These are phyloP conservation scores for Drosophila percnosoma DNA, from an alignment of 2,888 invertebrate species.

Conservation along the genomic window DNA sequence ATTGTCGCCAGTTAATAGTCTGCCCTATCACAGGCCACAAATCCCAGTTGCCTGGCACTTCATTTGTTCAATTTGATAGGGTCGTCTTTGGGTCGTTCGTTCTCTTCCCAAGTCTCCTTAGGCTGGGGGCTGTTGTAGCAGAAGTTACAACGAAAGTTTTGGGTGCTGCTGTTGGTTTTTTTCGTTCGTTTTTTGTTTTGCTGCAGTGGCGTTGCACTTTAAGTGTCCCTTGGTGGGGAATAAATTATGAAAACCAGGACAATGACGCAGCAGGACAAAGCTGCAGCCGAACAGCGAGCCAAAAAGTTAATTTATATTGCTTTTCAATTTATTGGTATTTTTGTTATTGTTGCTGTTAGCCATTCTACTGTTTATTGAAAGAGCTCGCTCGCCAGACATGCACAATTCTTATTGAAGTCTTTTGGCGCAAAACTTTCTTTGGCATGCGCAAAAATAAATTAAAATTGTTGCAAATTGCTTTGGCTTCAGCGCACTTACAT, in stretches of 20 bases:
- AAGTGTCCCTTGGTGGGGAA: conserved; percentile 66
- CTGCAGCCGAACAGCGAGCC: conserved; percentile 35
- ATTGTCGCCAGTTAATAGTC: conserved; percentile 50
- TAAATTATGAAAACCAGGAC: conserved; percentile 73
- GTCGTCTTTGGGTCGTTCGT: conserved; percentile 17
- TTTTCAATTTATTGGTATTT: conserved; percentile 77
- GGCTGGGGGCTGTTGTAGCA: conserved; percentile 27
- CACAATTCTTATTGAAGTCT: conserved; percentile 16
- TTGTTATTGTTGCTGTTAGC: conserved; percentile 17
- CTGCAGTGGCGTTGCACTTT: conserved; percentile 64
- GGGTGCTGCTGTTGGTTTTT: conserved; percentile 29
- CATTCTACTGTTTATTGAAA: conserved; percentile 51
- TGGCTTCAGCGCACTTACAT: conserved; percentile 29
- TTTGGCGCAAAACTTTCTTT: conserved; percentile 37
- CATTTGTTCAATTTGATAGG: conserved; percentile 67
- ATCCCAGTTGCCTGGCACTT: conserved; percentile 63
- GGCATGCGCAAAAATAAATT: conserved; percentile 58
- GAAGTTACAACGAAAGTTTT: conserved; percentile 58
- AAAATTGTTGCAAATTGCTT: conserved; percentile 65
- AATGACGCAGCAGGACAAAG: conserved; percentile 51
- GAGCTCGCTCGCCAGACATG: conserved; percentile 14
- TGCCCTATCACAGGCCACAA: conserved; percentile 13
- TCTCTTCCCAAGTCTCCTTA: background rate
- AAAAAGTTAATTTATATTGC: conserved; percentile 78
- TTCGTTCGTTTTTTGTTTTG: conserved; percentile 9